phyloP scores from a whole-genome alignment of 2,888 invertebrate genomes.

The Pristionchus arcanus region DNA sequence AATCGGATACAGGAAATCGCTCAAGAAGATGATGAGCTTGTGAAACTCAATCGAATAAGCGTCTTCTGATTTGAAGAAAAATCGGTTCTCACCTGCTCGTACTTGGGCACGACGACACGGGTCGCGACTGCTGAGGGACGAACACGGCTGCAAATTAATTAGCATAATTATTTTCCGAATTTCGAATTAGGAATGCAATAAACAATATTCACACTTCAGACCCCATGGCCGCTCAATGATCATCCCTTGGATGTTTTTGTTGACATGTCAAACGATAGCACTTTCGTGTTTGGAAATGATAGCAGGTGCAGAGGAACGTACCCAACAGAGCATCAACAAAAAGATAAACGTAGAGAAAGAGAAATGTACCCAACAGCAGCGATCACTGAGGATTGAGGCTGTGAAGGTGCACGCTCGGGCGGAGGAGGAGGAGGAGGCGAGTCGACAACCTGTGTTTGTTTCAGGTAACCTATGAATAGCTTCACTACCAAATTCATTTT shows the following conservation, averaged over 20 bases:
- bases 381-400: slow-evolving; percentile 24
- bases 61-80: not conserved
- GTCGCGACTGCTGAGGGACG: slow-evolving; percentile 34
- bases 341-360: not conserved
- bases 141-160: slow-evolving; percentile 8
- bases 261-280: too few species aligned
- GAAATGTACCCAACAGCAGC: slow-evolving; percentile 26
- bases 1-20: too few species aligned
- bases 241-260: not conserved
- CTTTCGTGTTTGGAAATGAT: too few species aligned
- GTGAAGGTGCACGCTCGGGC: not conserved
- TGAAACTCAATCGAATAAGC: not conserved
- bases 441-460: not conserved
- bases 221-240: not conserved
- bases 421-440: slow-evolving; percentile 1
- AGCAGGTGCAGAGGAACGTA: too few species aligned
- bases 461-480: too few species aligned
- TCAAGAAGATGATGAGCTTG: not conserved
- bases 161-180: not conserved
- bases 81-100: not conserved
- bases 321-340: too few species aligned
- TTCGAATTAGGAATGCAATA: not conserved
- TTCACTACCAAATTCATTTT: too few species aligned
- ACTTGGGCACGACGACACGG: slow-evolving; percentile 27
- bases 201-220: not conserved